Base-by-base conservation (phyloP, 1,140 invertebrate genomes). In the Caenorhabditis latens region DNA sequence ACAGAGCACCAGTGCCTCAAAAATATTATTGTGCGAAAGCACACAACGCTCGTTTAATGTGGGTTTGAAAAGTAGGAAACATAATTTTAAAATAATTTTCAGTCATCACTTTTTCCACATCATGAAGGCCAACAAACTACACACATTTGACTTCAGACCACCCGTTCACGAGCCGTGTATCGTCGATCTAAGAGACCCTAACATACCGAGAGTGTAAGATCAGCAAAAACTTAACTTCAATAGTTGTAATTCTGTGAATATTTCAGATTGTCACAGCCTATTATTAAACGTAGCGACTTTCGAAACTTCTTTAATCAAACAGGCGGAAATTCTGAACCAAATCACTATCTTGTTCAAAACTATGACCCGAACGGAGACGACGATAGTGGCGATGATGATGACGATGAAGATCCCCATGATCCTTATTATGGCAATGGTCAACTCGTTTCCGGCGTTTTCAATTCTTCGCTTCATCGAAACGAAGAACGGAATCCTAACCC, bases 121-220 rank as follows among this genome's bases (percentile, higher is more conserved):
- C 40, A 40, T 67, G 63, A 67, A 67, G 24, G n/a, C 19, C 8
- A 16, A 61, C n/a, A 16, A n/a, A n/a, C 58, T 61, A n/a, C 58
- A 61, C 14, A 32, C 4, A 2, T 61, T 61, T n/a, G 14, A n/a
- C 19, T 61, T n/a, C 24, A n/a, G 8, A 16, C n/a, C 19, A 11
- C 58, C 58, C 16, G n/a, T 61, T n/a, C 58, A 61, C 24, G 58
- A 61, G n/a, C 19, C 58, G n/a, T 61, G 58, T n/a, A 61, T 61
- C 24, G 19, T n/a, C 2, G 58, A 61, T n/a, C 14, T 0, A n/a
- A 8, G 14, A n/a, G 58, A 21, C 19, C n/a, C 58, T n/a, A 32
- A 32, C 19, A n/a, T 61, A n/a, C 58, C 58, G 16, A n/a, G 21
- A n/a, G n/a, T 61, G 58, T 61, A 61, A 61, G 58, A n/a, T 61